Percentiles rank a stretch among this genome's conserved stretches.
Conservation (phyloP, 1,140 invertebrate genomes). For the Cotesia chilonis region DNA sequence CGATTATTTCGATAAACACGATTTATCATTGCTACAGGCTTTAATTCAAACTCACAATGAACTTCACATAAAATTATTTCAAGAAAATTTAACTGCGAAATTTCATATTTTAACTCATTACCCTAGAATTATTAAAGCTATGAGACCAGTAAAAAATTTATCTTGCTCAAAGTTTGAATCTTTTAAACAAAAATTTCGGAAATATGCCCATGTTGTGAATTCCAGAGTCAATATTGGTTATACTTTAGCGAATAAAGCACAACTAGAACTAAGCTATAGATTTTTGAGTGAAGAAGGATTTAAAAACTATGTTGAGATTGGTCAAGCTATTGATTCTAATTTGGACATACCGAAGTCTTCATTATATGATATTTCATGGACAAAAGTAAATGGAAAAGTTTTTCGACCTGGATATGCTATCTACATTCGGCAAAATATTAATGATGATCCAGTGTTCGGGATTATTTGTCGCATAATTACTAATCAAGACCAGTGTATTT, state of each 20-base stretch:
- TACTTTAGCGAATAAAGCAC: constrained; percentile 13
- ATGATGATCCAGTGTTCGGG: too few species aligned
- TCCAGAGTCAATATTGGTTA: constrained; percentile 20
- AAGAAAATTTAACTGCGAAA: constrained; percentile 9
- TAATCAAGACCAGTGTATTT: too few species aligned
- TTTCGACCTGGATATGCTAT: too few species aligned
- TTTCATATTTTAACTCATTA: constrained; percentile 32
- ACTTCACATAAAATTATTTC: constrained; percentile 28
- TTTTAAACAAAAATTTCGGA: constrained; percentile 19
- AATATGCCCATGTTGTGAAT: constrained; percentile 22
- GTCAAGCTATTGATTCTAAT: too few species aligned
- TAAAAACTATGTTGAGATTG: too few species aligned
- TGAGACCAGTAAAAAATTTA: constrained; percentile 23
- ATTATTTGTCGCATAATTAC: too few species aligned
- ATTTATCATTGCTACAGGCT: constrained; percentile 16
- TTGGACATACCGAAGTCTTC: too few species aligned
- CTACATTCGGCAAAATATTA: too few species aligned
- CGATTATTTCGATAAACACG: neutral
- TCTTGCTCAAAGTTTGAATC: constrained; percentile 21
- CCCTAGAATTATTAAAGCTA: constrained; percentile 22
- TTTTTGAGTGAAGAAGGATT: neutral
- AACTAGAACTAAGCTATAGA: neutral
- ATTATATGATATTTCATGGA: too few species aligned
- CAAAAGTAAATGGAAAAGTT: too few species aligned
- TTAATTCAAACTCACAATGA: constrained; percentile 27